These are phyloP conservation scores for Antigone vipio DNA, from an alignment of 2,113 vertebrate genomes.

Conservation along the genomic window DNA sequence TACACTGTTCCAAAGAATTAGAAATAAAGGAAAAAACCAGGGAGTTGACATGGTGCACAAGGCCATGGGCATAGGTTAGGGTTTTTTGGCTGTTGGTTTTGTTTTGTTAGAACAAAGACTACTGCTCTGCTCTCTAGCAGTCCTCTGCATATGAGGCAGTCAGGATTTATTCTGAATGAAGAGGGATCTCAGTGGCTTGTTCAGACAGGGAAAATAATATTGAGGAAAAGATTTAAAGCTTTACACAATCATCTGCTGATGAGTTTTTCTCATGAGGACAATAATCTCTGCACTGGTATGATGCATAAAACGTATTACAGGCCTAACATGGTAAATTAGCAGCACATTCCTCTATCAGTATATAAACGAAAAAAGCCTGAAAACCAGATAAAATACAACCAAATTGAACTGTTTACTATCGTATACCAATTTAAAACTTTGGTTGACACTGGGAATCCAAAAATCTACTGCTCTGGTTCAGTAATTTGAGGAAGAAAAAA, in stretches of 20 bases:
- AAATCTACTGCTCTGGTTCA: background rate
- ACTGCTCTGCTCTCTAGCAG: background rate
- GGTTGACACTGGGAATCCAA: background rate
- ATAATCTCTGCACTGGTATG: background rate
- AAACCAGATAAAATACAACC: background rate
- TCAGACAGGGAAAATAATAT: background rate
- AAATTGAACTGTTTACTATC: background rate
- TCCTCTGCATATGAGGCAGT: background rate
- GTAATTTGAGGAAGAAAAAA: background rate
- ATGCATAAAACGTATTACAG: background rate
- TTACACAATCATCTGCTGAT: background rate
- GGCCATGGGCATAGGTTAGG: background rate
- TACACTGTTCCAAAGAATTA: background rate
- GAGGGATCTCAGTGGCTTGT: background rate
- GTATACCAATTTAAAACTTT: background rate
- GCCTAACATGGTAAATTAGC: background rate
- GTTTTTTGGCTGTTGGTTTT: background rate
- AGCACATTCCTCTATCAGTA: background rate
- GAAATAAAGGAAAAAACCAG: background rate
- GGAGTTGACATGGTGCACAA: background rate
- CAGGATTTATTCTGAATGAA: background rate
- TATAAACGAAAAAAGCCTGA: background rate
- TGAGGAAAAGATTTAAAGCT: background rate
- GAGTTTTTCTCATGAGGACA: background rate
- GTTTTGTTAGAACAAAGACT: background rate